Percentiles rank a stretch among this genome's conserved stretches.
Evolutionary conservation across 2,888 invertebrate genomes (phyloP).

Genomic region (Heliconius cydno): DNA sequence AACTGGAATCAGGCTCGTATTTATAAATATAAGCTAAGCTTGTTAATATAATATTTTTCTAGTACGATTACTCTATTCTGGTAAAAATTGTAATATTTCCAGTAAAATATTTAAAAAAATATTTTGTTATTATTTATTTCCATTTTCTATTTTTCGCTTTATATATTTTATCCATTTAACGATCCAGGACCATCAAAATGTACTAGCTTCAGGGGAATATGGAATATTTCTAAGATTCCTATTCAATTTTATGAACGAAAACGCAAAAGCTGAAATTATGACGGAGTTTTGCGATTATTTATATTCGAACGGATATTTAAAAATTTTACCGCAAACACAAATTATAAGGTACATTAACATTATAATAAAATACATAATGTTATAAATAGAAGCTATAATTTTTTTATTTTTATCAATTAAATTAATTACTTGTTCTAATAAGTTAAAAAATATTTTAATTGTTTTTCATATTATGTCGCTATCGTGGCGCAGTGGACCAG

Average conservation of each 20-base stretch:
- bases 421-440: neutral
- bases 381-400: neutral
- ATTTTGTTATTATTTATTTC: too few species aligned
- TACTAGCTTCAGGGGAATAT: slow-evolving; percentile 69
- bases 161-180: neutral
- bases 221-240: slow-evolving; percentile 67
- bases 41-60: too few species aligned
- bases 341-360: slow-evolving; percentile 60
- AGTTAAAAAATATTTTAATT: too few species aligned
- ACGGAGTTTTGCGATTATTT: slow-evolving; percentile 70
- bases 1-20: neutral
- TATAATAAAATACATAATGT: neutral
- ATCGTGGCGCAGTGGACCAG: neutral
- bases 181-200: slow-evolving; percentile 65
- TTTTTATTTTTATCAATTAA: neutral
- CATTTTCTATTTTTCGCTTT: too few species aligned
- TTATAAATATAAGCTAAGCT: too few species aligned
- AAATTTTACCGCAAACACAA: slow-evolving; percentile 69
- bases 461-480: neutral
- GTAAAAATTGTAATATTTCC: too few species aligned
- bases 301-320: slow-evolving; percentile 67
- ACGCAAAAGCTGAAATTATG: slow-evolving; percentile 52
- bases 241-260: slow-evolving; percentile 62
- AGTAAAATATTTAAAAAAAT: too few species aligned
- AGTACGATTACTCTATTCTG: too few species aligned